Percentiles rank a stretch among this genome's conserved stretches.
Conservation (phyloP, 2,888 invertebrate genomes). For the Drosophila pseudotalamancana region DNA sequence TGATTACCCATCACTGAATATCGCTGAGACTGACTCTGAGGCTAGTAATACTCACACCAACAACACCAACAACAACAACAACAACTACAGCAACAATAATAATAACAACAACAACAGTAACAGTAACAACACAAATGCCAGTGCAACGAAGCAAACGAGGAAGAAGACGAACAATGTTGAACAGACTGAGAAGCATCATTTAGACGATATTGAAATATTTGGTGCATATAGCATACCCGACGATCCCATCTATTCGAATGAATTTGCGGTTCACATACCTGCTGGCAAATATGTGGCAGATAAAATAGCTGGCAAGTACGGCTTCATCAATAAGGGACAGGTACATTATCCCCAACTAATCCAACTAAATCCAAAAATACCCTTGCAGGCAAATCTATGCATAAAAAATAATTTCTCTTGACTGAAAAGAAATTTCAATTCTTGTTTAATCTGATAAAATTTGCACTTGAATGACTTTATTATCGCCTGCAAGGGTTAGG, state of each 20-base stretch:
- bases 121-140: constrained; percentile 22
- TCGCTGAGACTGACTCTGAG: constrained; percentile 44
- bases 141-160: constrained; percentile 36
- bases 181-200: constrained; percentile 53
- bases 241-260: constrained; percentile 88
- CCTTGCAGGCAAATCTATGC: no score
- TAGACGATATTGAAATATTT: constrained; percentile 58
- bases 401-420: not conserved
- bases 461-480: no score
- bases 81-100: constrained; percentile 19
- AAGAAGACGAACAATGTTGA: constrained; percentile 22
- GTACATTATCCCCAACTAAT: no score
- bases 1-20: constrained; percentile 20
- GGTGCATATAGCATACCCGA: constrained; percentile 76
- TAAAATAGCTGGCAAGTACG: constrained; percentile 92
- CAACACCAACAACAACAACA: constrained; percentile 15
- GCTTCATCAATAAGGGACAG: constrained; percentile 94
- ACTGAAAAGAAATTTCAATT: no score
- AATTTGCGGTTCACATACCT: constrained; percentile 94
- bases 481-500: not conserved
- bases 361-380: no score
- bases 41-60: constrained; percentile 50
- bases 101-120: constrained; percentile 19
- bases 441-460: no score
- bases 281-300: constrained; percentile 89